A percentile compares a stretch with the other conserved stretches of the same genome.
Conservation (phyloP, 1,140 invertebrate species). For the Yoshiicerus persimilis region DNA sequence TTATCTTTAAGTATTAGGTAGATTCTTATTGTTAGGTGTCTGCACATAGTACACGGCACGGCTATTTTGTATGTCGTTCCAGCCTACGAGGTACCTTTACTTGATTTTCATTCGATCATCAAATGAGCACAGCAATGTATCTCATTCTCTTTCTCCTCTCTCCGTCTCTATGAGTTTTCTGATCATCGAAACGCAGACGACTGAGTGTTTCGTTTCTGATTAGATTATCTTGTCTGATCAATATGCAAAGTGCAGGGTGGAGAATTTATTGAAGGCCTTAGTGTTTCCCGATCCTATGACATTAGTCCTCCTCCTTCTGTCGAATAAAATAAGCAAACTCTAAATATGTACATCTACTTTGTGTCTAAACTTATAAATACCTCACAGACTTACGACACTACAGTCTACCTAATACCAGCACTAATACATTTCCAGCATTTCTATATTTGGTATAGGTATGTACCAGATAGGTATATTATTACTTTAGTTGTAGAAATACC, state of each 20-base stretch:
- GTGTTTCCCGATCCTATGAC: neutral
- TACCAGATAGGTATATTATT: no score
- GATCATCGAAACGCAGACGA: conserved; percentile 17
- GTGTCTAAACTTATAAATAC: no score
- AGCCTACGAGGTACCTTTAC: conserved; percentile 4
- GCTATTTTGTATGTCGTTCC: neutral
- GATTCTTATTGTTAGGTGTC: neutral
- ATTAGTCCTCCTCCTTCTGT: neutral
- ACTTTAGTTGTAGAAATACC: neutral
- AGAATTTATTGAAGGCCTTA: conserved; percentile 46
- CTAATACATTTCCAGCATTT: no score
- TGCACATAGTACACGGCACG: neutral
- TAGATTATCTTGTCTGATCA: conserved; percentile 49
- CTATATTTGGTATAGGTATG: no score
- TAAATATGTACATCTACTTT: neutral
- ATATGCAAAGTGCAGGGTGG: conserved; percentile 49
- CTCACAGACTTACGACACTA: no score
- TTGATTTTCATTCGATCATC: conserved; percentile 31
- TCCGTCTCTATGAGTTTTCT: neutral
- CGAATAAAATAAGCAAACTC: conserved; percentile 20
- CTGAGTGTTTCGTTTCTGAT: conserved; percentile 46
- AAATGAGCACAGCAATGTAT: conserved; percentile 24
- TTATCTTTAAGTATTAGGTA: conserved; percentile 22
- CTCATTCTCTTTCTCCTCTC: neutral
- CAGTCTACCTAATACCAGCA: no score